Evolutionary conservation across 2,888 invertebrate genomes (phyloP), one percentile per base, ranked within the genome.

Genomic region (Drosophila atripex): DNA sequence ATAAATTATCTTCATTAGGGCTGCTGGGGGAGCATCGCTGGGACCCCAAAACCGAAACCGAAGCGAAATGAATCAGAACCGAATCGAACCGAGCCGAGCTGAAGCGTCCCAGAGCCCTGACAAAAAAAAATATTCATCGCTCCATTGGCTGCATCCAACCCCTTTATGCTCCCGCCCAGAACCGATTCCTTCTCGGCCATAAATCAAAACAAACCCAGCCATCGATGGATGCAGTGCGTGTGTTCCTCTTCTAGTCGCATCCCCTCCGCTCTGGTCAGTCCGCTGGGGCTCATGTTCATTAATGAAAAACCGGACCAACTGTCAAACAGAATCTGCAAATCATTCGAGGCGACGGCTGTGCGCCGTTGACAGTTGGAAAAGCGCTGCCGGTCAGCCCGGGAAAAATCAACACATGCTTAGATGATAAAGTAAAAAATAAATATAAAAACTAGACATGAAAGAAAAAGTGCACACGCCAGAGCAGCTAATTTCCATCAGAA

Each of bases 1-100:
- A 91, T 91, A 91, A 91, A 91, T 91, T 91, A 91, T 91, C 90
- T 91, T 91, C 90, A 90, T 91, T 91, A 91, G 88, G 77, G 60
- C 41, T 54, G 50, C 82, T 46, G 56, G 54, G 60, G 64, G 61
- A 66, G 57, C 57, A 38, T 39, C 38, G 32, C 41, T 45, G 23
- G 35, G 70, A 75, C 76, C 64, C 60, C 64, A 64, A 50, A 43
- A 11, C 23, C 32, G 23, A 43, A 43, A 25, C 73, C 49, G 45
- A 63, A 49, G 12, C 25, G 28, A 53, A 46, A n/a, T 55, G 45
- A 70, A 47, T 38, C n/a, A 23, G 46, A 59, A 51, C 47, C 28
- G 39, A 47, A 61, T 18, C 38, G 46, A 53, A 28, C 41, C 49
- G 45, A 55, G 38, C 47, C 35, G 30, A 30, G 38, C 35, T 35